A percentile compares a stretch with the other conserved stretches of the same genome.
These are phyloP conservation scores for Danio rerio DNA, from an alignment of 2,113 vertebrate species.

Conservation along the genomic window DNA sequence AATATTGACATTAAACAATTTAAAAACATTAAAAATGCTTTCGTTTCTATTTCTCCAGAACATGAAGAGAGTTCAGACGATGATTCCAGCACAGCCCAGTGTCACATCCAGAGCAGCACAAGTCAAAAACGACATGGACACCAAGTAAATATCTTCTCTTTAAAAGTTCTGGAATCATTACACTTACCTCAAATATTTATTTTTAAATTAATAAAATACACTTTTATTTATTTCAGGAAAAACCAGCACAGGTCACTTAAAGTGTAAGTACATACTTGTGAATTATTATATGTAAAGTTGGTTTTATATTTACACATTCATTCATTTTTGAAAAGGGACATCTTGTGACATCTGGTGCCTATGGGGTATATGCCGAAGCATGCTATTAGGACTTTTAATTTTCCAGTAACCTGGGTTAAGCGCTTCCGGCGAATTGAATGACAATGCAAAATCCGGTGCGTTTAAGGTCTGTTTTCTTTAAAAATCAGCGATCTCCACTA, in stretches of 20 bases:
- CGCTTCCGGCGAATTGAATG: no score
- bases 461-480: no score
- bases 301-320: no score
- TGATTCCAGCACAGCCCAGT: conserved; percentile 30
- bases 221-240: conserved; percentile 62
- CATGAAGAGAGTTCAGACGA: conserved; percentile 63
- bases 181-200: neutral
- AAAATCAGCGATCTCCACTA: no score
- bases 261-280: conserved; percentile 61
- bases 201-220: neutral
- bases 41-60: conserved; percentile 31
- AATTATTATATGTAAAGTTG: neutral
- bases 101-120: conserved; percentile 46
- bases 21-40: no score
- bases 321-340: no score
- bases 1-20: neutral
- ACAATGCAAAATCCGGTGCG: no score
- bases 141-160: conserved; percentile 53
- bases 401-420: no score
- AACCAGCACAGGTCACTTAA: conserved; percentile 64
- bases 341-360: no score
- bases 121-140: conserved; percentile 65
- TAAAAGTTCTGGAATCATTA: neutral
- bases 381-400: no score
- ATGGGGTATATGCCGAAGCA: no score